phyloP scores from a whole-genome alignment of 2,797 vertebrate genomes.

The Crypturellus tataupa region DNA sequence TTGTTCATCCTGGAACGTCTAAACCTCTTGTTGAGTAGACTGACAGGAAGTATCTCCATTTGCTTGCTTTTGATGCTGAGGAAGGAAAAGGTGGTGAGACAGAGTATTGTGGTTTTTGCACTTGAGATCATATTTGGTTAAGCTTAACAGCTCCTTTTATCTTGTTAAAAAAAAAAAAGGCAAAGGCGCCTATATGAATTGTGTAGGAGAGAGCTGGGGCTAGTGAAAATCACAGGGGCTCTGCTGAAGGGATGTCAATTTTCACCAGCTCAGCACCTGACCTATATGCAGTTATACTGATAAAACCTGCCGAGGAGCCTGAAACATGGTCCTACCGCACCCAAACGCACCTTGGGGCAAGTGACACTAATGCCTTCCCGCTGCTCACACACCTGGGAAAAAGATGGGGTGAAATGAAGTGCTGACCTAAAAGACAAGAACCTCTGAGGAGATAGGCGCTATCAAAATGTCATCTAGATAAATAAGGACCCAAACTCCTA shows the following conservation, averaged over 20 bases:
- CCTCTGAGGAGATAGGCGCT: conserved; percentile 37
- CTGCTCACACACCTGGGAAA: conserved; percentile 19
- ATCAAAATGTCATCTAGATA: conserved; percentile 68
- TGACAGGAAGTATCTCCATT: not conserved
- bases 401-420: conserved; percentile 30
- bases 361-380: not conserved
- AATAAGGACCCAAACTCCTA: conserved; percentile 55
- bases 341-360: not conserved
- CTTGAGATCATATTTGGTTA: conserved; percentile 1
- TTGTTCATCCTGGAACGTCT: conserved; percentile 22
- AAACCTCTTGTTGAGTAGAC: conserved; percentile 1
- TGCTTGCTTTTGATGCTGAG: conserved; percentile 19
- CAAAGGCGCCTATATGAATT: not conserved
- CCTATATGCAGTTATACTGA: not conserved
- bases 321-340: not conserved
- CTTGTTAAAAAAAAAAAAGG: conserved; percentile 14
- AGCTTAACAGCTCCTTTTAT: conserved; percentile 42
- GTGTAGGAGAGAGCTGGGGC: conserved; percentile 27
- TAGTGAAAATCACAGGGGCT: not conserved
- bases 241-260: not conserved
- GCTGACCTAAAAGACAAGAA: conserved; percentile 51
- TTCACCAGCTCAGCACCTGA: not conserved
- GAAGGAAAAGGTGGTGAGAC: not conserved
- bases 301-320: conserved; percentile 24
- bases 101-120: not conserved